These are phyloP conservation scores for Idaea dimidiata DNA, from an alignment of 2,888 invertebrate genomes.

Conservation along the genomic window DNA sequence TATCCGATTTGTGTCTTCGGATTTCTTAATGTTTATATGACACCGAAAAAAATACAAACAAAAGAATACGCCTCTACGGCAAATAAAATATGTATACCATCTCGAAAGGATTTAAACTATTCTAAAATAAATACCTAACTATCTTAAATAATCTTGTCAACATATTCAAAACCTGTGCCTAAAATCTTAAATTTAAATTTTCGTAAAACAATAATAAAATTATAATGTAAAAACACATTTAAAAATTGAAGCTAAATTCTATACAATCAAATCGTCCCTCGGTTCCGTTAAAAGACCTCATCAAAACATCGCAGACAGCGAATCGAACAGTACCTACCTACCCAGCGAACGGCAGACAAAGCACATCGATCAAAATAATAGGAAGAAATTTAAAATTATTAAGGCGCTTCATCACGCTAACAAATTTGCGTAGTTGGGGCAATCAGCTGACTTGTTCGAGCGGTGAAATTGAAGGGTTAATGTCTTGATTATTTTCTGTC, in stretches of 20 bases:
- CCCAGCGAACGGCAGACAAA: slow-evolving; percentile 48
- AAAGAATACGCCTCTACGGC: slow-evolving; percentile 54
- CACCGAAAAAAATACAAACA: slow-evolving; percentile 57
- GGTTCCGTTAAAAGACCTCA: slow-evolving; percentile 77
- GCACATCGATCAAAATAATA: slow-evolving; percentile 52
- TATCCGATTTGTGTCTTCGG: slow-evolving; percentile 48
- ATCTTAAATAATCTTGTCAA: slow-evolving; percentile 80
- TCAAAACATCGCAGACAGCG: slow-evolving; percentile 68
- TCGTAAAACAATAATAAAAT: slow-evolving; percentile 81
- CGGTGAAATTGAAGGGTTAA: too few relatives aligned
- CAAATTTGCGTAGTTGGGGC: too few relatives aligned
- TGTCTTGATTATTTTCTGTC: too few relatives aligned
- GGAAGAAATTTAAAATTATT: slow-evolving; percentile 49
- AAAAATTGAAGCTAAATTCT: slow-evolving; percentile 77
- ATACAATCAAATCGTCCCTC: slow-evolving; percentile 75
- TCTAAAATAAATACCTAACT: slow-evolving; percentile 81
- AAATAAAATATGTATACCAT: slow-evolving; percentile 59
- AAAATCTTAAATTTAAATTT: slow-evolving; percentile 74
- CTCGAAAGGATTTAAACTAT: slow-evolving; percentile 72
- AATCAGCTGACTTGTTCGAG: too few relatives aligned
- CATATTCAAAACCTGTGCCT: slow-evolving; percentile 76
- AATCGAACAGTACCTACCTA: slow-evolving; percentile 43
- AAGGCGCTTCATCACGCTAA: slow-evolving; percentile 11
- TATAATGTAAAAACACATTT: slow-evolving; percentile 81
- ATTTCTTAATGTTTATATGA: slow-evolving; percentile 60